These are phyloP conservation scores for Cranoglanis bouderius DNA, from an alignment of 2,113 vertebrate genomes.

Conservation along the genomic window DNA sequence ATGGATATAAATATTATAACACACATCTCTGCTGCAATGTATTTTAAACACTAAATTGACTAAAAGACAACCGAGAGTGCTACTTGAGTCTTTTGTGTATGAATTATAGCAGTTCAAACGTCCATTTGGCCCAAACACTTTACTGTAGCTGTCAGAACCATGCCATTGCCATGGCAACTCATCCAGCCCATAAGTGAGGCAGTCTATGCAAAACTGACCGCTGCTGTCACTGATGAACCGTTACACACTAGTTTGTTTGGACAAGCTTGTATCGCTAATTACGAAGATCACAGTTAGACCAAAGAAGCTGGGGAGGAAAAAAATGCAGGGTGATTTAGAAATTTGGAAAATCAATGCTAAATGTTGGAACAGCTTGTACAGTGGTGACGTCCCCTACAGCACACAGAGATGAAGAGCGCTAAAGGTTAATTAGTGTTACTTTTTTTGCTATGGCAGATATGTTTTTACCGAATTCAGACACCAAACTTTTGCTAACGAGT, in stretches of 20 bases:
- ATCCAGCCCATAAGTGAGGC: constrained; percentile 19
- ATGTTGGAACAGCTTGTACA: constrained; percentile 15
- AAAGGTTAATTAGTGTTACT: constrained; percentile 11
- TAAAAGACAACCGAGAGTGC: neutral
- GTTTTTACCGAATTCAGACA: neutral
- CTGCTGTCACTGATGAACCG: constrained; percentile 11
- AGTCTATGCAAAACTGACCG: constrained; percentile 7
- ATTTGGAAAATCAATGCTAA: neutral
- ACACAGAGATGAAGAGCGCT: neutral
- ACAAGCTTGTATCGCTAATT: constrained; percentile 22
- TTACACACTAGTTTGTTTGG: neutral
- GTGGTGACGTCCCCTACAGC: neutral
- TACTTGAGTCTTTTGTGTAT: neutral
- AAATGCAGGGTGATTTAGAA: neutral
- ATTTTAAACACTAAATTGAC: neutral
- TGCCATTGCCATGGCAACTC: constrained; percentile 35
- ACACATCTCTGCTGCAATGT: neutral
- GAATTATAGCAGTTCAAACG: constrained; percentile 6
- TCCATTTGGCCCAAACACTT: constrained; percentile 34
- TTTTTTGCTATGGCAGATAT: neutral
- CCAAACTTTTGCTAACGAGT: neutral
- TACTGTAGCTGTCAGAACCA: constrained; percentile 28
- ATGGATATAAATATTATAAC: neutral
- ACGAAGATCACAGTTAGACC: neutral
- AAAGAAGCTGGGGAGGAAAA: neutral